Evolutionary conservation across 2,113 vertebrate genomes (phyloP).

Genomic region (Oriolus oriolus): DNA sequence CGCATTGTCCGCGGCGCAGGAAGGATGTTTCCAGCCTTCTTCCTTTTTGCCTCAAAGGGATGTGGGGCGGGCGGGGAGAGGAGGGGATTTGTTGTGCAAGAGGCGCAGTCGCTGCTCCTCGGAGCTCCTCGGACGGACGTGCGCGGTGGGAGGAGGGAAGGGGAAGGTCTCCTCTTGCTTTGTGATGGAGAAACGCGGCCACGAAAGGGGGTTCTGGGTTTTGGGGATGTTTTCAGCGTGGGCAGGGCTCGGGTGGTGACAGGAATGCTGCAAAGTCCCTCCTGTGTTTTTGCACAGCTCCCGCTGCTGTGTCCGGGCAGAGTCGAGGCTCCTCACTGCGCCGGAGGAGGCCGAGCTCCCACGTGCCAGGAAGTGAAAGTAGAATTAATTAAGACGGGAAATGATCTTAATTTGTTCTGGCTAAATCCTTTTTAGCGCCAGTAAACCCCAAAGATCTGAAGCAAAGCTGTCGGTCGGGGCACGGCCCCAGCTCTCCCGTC

Average conservation of each 20-base stretch:
- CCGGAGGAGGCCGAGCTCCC: background rate
- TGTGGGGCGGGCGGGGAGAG: background rate
- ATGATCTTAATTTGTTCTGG: background rate
- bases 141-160: rapidly evolving
- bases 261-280: rapidly evolving
- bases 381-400: background rate
- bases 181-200: rapidly evolving
- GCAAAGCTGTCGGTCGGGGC: background rate
- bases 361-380: background rate
- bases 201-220: background rate
- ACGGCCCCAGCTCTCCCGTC: rapidly evolving
- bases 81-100: background rate
- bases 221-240: rapidly evolving
- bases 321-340: rapidly evolving
- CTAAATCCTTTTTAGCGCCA: background rate
- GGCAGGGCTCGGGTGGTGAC: background rate
- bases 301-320: background rate
- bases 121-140: background rate
- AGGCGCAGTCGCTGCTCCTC: background rate
- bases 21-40: constrained; percentile 57
- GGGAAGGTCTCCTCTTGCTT: background rate
- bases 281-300: background rate
- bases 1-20: constrained; percentile 15
- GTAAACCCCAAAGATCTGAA: background rate
- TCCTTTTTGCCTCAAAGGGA: constrained; percentile 15